A percentile compares a stretch with the other conserved stretches of the same genome.
phyloP scores from a whole-genome alignment of 2,797 vertebrate species.

The Pangasius mekongensis region DNA sequence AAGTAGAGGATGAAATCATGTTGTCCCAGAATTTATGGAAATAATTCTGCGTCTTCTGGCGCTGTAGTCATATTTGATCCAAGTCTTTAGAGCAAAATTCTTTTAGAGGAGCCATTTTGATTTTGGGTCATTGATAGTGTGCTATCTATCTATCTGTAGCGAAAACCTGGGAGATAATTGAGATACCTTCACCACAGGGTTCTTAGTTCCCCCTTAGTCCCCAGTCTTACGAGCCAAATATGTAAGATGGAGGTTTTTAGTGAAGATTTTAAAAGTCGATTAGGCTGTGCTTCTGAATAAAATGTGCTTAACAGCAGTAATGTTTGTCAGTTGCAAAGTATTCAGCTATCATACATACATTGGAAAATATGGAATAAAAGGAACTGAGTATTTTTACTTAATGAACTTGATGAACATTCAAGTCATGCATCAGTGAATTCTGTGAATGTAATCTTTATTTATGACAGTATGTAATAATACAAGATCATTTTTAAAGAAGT shows the following conservation, averaged over 20 bases:
- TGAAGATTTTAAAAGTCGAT: neutral
- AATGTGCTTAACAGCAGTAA: neutral
- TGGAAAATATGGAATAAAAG: neutral
- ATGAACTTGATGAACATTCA: neutral
- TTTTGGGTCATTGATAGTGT: conserved; percentile 17
- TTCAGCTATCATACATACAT: neutral
- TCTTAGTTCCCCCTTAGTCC: neutral
- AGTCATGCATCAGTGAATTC: neutral
- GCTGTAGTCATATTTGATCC: conserved; percentile 8
- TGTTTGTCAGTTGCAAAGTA: neutral
- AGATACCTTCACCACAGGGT: neutral
- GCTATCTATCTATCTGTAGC: neutral
- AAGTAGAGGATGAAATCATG: conserved; percentile 38
- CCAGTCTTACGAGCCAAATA: neutral
- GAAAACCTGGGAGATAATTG: neutral
- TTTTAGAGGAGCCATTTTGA: neutral
- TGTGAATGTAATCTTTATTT: neutral
- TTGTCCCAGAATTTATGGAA: conserved; percentile 30
- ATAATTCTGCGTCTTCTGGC: conserved; percentile 27
- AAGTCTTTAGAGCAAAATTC: neutral
- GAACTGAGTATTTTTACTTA: neutral
- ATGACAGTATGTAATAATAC: neutral
- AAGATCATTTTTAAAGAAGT: neutral
- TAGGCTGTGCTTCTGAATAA: neutral
- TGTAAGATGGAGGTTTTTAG: neutral